Evolutionary conservation across 2,888 invertebrate species (phyloP), one percentile per base, ranked within the genome.

Genomic region (Eubasilissa splendida): DNA sequence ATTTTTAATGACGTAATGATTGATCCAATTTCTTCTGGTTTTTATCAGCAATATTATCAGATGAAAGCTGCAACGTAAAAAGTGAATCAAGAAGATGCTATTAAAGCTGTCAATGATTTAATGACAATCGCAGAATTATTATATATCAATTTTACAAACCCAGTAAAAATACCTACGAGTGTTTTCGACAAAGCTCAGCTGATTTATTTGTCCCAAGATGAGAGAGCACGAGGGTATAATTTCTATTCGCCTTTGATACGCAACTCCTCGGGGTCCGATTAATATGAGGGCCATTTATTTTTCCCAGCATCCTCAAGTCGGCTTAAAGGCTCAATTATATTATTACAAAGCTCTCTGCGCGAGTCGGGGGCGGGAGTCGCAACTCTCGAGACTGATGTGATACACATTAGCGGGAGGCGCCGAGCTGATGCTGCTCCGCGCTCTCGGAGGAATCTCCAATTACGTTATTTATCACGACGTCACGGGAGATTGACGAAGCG

Each of bases 281-380:
- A 33, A 33, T 58, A 56, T 56, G 56, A 11, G 33, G 71, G 9
- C 58, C 56, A 73, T 73, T 42, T 31, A 58, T 73, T 33, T 68
- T 58, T 73, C 58, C 31, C 33, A 12, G 54, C 65, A 22, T 11
- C 42, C 71, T 31, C n/a, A 31, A 22, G 11, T 73, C 71, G 56
- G 42, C 71, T 73, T 73, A 58, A 56, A 58, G 71, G 54, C 54
- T 56, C 71, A 33, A 73, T 73, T 73, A 73, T 56, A 7, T 42
- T 42, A 31, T 56, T 42, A 56, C 71, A 73, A 56, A 56, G 71
- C 33, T 14, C 31, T 33, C 33, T 8, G 22, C 54, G 54, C 14
- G 12, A 33, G 31, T 33, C 22, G 8, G 42, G 58, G 71, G 53
- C 54, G 14, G 42, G 42, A 31, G 53, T 8, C 63, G 5, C 22